Evolutionary conservation across 2,113 vertebrate genomes (phyloP), one percentile per base, ranked within the genome.

Genomic region (Mustela nigripes): DNA sequence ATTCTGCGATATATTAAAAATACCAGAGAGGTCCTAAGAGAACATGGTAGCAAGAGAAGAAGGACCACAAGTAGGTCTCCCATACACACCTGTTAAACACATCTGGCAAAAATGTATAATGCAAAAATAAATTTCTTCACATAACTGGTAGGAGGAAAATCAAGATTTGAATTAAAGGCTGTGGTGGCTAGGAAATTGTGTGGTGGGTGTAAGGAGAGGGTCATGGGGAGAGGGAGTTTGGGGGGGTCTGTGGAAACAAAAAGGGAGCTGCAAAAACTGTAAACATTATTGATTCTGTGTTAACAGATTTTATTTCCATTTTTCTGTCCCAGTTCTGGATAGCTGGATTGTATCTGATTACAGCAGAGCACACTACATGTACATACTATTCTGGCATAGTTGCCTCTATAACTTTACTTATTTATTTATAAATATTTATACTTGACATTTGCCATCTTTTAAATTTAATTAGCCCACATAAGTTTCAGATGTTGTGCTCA

Each of bases 1-100:
- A 98, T 99, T 99, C 99, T 98, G 98, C 97, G 98, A 99, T 99
- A 99, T 99, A 99, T 98, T 98, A 99, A 98, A 99, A 99, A 99
- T 99, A 99, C 98, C 9, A 76, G 98, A 99, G 98, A 98, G 99
- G 98, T 99, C 99, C 99, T 99, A 98, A 99, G 98, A 99, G 98
- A 99, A 99, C 67, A 98, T 98, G 98, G 98, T 98, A 83, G 97
- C 98, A 98, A 36, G 28, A 80, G 67, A 48, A 19, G 69, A 87
- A 18, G n/a, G 91, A 78, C 87, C 88, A 91, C 87, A 91, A 89
- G 94, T 56, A 89, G 91, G 98, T 98, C 98, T 97, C 98, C 98
- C 91, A 96, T 98, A 98, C 98, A 98, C 97, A 98, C 98, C 98
- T 98, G 98, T 98, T 98, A 98, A 98, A 98, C 98, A 99, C 98